phyloP scores from a whole-genome alignment of 2,888 invertebrate species.

The Chrysina gloriosa region DNA sequence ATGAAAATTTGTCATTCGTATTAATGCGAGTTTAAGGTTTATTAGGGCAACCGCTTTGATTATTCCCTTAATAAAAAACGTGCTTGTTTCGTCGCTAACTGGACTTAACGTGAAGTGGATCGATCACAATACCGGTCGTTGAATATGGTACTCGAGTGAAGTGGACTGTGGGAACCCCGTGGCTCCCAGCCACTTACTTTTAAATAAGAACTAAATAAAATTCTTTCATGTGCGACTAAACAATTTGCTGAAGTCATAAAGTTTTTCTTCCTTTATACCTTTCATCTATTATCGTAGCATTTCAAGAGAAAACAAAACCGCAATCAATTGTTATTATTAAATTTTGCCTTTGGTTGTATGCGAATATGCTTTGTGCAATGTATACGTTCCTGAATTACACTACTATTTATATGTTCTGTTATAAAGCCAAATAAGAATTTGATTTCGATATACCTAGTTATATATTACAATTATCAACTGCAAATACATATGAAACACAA shows the following conservation, averaged over 20 bases:
- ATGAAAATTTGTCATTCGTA: neutral
- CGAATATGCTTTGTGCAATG: too few relatives aligned
- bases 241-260: constrained; percentile 43
- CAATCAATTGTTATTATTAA: constrained; percentile 20
- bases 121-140: constrained; percentile 50
- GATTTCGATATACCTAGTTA: too few relatives aligned
- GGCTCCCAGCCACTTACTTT: constrained; percentile 54
- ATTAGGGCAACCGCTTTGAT: constrained; percentile 15
- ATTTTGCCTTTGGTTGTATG: too few relatives aligned
- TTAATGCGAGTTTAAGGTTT: constrained; percentile 21
- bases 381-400: too few relatives aligned
- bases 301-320: constrained; percentile 27
- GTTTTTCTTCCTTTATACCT: constrained; percentile 11
- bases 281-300: constrained; percentile 11
- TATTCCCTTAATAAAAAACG: constrained; percentile 37
- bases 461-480: too few relatives aligned
- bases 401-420: too few relatives aligned
- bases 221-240: constrained; percentile 42
- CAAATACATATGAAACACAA: too few relatives aligned
- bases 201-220: constrained; percentile 46
- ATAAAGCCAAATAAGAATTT: too few relatives aligned
- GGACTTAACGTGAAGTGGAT: constrained; percentile 43
- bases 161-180: constrained; percentile 58
- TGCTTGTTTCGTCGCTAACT: constrained; percentile 42
- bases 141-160: constrained; percentile 57